Base-by-base conservation (phyloP, 2,113 vertebrate species). In the Gymnocephalus cernua region DNA sequence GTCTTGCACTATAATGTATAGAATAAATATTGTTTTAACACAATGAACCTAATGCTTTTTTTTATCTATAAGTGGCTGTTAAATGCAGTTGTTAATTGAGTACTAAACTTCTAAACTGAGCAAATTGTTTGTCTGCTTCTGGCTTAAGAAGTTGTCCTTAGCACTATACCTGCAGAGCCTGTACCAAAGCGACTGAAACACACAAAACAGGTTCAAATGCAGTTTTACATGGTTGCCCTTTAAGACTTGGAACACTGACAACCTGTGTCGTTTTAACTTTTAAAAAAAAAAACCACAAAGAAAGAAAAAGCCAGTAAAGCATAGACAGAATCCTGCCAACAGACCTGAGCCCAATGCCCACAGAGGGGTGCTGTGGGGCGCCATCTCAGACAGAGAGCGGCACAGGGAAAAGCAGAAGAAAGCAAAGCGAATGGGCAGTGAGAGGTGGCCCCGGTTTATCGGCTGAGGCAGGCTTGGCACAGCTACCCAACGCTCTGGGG, bases 161-260 rank as follows among this genome's bases (percentile, higher is more conserved):
- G 71, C 41, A 32, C n/a, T 58, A 69, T 66, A 83, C 61, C 68
- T 79, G 45, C 63, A 35, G 27, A 58, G 47, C 53, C 35, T 64
- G 59, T 27, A 62, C 64, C 38, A 67, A 65, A 83, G 45, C 62
- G 47, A 64, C 21, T 62, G 63, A 77, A 82, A 84, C 66, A 45
- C 27, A 73, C 50, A 58, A 25, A 50, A 92, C 93, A 92, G 91
- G 74, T 92, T 95, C 94, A 94, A 95, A 93, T 95, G 88, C 94
- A 89, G 65, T 88, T 93, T 92, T 91, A 85, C 83, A 77, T 87
- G 69, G 95, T 95, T 86, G 53, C 82, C 65, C 95, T 93, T 95
- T 83, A 88, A 86, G 54, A 76, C 19, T 95, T 96, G 94, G 94
- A 96, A 94, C 91, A 92, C 86, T 93, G 94, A 82, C 92, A 94